These are phyloP conservation scores for Hipposideros armiger DNA, from an alignment of 2,113 vertebrate genomes.

Conservation along the genomic window DNA sequence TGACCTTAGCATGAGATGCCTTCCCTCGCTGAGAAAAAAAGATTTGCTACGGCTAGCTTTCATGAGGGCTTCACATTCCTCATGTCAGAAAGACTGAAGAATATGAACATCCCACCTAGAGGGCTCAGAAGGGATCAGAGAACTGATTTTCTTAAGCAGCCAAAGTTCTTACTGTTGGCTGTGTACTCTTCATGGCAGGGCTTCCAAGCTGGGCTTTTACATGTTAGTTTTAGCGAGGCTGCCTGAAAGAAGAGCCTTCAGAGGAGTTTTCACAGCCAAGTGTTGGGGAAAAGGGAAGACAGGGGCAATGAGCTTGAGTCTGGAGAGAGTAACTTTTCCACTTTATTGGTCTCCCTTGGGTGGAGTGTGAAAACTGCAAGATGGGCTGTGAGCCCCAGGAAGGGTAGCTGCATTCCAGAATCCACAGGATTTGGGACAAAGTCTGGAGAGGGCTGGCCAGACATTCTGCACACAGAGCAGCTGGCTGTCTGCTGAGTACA, in stretches of 20 bases:
- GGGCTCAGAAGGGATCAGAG: constrained; percentile 19
- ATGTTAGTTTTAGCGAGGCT: constrained; percentile 32
- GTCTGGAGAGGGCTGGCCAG: constrained; percentile 69
- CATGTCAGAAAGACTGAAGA: background rate
- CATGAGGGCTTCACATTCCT: rapidly evolving
- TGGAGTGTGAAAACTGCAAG: constrained; percentile 40
- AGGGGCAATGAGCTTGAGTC: background rate
- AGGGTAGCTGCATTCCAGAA: constrained; percentile 47
- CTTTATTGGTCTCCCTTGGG: background rate
- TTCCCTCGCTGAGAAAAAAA: background rate
- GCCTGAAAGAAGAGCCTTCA: constrained; percentile 32
- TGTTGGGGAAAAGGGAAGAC: background rate
- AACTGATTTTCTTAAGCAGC: constrained; percentile 17
- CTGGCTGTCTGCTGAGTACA: constrained; percentile 47
- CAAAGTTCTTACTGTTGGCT: background rate
- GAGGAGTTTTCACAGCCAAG: background rate
- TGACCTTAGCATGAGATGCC: background rate
- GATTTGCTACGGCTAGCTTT: background rate
- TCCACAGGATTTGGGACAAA: constrained; percentile 55
- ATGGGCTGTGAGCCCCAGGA: background rate
- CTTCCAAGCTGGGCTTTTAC: constrained; percentile 46
- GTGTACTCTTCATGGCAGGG: background rate
- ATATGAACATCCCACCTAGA: background rate
- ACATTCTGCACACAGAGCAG: constrained; percentile 59
- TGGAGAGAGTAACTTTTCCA: background rate